Percentiles rank a stretch among this genome's conserved stretches.
Conservation (phyloP, 2,797 vertebrate species). For the Propithecus deckenii region DNA sequence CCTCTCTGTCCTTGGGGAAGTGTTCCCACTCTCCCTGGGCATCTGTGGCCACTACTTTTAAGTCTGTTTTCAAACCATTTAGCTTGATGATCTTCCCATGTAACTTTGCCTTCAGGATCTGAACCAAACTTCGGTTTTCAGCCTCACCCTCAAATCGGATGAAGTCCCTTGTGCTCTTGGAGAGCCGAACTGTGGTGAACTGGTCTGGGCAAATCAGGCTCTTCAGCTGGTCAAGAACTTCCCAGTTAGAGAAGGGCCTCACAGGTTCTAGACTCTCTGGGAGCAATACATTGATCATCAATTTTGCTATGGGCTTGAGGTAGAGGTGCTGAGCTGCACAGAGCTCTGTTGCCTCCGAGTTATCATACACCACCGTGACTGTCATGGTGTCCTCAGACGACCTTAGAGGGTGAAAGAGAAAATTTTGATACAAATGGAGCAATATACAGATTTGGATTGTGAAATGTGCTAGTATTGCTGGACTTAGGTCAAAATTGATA, state of each 20-base stretch:
- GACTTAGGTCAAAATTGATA: slow-evolving; percentile 2
- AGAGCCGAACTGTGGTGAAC: slow-evolving; percentile 82
- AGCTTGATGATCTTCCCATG: slow-evolving; percentile 81
- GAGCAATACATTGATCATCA: slow-evolving; percentile 82
- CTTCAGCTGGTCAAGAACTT: slow-evolving; percentile 85
- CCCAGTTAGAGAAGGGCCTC: slow-evolving; percentile 82
- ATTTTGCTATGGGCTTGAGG: slow-evolving; percentile 84
- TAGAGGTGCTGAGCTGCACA: slow-evolving; percentile 82
- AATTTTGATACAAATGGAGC: slow-evolving; percentile 39
- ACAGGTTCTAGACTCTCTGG: slow-evolving; percentile 73
- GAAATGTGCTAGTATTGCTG: slow-evolving; percentile 17
- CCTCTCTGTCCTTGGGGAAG: slow-evolving; percentile 50
- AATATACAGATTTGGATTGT: slow-evolving; percentile 30
- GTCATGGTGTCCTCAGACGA: slow-evolving; percentile 76
- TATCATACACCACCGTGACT: slow-evolving; percentile 82
- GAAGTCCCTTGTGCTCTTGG: slow-evolving; percentile 82
- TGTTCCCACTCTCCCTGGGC: slow-evolving; percentile 76
- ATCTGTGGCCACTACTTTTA: slow-evolving; percentile 79
- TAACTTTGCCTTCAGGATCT: slow-evolving; percentile 81
- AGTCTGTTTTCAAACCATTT: slow-evolving; percentile 79
- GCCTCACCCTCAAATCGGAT: slow-evolving; percentile 83
- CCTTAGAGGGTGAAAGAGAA: slow-evolving; percentile 69
- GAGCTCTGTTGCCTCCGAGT: slow-evolving; percentile 84
- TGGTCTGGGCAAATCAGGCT: slow-evolving; percentile 82
- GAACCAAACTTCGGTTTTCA: slow-evolving; percentile 80